phyloP scores from a whole-genome alignment of 2,797 vertebrate species.

The Meda fulgida region DNA sequence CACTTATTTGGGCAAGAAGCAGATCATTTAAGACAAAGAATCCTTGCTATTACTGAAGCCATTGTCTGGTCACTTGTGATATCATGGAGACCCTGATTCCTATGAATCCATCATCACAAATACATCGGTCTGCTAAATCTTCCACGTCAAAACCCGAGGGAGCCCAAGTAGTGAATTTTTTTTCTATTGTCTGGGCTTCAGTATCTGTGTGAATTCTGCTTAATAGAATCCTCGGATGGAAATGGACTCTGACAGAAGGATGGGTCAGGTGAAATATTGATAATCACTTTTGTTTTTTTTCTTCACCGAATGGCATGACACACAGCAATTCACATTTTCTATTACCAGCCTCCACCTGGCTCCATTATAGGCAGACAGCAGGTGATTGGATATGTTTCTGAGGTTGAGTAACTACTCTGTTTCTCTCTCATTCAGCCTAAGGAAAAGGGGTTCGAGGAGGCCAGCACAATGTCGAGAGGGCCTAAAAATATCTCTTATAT shows the following conservation, averaged over 20 bases:
- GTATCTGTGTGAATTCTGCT: constrained; percentile 48
- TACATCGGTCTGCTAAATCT: constrained; percentile 39
- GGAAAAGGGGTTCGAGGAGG: constrained; percentile 39
- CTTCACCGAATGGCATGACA: constrained; percentile 50
- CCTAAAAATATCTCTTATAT: constrained; percentile 39
- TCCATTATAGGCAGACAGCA: constrained; percentile 63
- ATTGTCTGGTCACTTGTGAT: constrained; percentile 32
- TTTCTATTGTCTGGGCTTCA: constrained; percentile 50
- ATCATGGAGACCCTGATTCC: constrained; percentile 16
- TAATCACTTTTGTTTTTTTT: constrained; percentile 64
- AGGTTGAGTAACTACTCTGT: constrained; percentile 57
- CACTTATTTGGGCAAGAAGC: constrained; percentile 25
- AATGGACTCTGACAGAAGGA: constrained; percentile 64
- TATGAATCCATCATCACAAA: constrained; percentile 27
- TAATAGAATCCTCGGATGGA: constrained; percentile 64
- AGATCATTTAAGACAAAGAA: constrained; percentile 37
- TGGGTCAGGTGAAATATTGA: constrained; percentile 61
- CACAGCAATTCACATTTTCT: constrained; percentile 63
- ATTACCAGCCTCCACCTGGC: constrained; percentile 63
- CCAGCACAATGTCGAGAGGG: constrained; percentile 37
- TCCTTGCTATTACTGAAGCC: constrained; percentile 15
- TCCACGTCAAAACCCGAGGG: constrained; percentile 46
- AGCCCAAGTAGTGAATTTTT: constrained; percentile 41
- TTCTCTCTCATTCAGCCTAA: constrained; percentile 47
- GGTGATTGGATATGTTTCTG: constrained; percentile 60